Evolutionary conservation across 2,797 vertebrate species (phyloP).

Genomic region (Sebastes hubbsi): DNA sequence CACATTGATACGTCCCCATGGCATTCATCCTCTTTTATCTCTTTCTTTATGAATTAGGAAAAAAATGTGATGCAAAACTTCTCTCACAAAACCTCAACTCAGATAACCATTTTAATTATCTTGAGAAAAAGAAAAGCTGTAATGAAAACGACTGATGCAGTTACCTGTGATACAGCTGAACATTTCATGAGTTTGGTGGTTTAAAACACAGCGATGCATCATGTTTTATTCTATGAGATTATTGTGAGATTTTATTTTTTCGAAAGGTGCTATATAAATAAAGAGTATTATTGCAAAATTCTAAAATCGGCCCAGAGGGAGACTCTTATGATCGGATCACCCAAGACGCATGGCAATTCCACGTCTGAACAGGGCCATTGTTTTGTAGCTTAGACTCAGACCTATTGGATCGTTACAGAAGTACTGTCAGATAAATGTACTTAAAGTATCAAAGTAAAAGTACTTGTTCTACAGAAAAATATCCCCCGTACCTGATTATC

Average conservation of each 20-base stretch:
- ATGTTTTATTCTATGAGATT: neutral
- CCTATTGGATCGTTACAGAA: neutral
- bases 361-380: neutral
- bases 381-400: accelerated
- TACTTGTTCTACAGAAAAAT: neutral
- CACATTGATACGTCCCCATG: slow-evolving; percentile 3
- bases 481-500: too few relatives aligned
- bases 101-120: neutral
- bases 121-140: neutral
- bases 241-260: neutral
- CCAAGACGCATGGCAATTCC: too few relatives aligned
- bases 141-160: neutral
- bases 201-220: neutral
- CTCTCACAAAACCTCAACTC: neutral
- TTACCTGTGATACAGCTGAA: neutral
- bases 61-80: slow-evolving; percentile 10
- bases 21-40: slow-evolving; percentile 20
- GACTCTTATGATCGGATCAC: too few relatives aligned
- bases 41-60: neutral
- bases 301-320: too few relatives aligned
- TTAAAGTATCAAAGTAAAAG: neutral
- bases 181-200: neutral
- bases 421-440: neutral
- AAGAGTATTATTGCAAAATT: neutral
- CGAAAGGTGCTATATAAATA: too few relatives aligned